Evolutionary conservation across 2,113 vertebrate species (phyloP), one percentile per base, ranked within the genome.

Genomic region (Ciconia stormi): DNA sequence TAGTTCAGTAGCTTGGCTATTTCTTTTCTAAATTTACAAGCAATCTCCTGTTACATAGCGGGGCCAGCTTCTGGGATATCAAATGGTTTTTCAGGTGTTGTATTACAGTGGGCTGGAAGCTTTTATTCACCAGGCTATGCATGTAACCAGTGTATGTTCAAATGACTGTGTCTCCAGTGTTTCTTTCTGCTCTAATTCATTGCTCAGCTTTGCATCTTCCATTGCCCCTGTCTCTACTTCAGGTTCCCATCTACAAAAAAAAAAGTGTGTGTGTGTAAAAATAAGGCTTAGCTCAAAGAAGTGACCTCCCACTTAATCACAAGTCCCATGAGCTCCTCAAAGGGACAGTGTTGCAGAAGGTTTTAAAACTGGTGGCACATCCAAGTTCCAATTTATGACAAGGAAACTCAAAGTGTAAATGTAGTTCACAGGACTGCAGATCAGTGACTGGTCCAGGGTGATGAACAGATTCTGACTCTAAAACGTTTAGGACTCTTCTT

Each of bases 21-120:
- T 95, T 93, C 95, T 95, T 97, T 91, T 91, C 94, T 93, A 96
- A 95, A 97, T 97, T 95, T 96, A 97, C 94, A 97, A 94, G 97
- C 97, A 95, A 95, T 97, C 95, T 97, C 95, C 91, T 95, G 82
- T 97, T 96, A 96, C 94, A 95, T 46, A 73, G 78, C 81, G 95
- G 53, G 97, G 95, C 94, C 94, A 86, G 62, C 89, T 93, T 87
- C 93, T 97, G 95, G 95, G 78, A 62, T 95, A 95, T 96, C 95
- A 91, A 95, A 89, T 97, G 87, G 94, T 86, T 95, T 97, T 97
- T 97, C 91, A 95, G 94, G 96, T 97, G 84, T 93, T 97, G 84
- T 86, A 8, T 95, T 95, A 94, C 95, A 95, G 66, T 34, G 62
- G 42, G 71, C 84, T 95, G 95, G 89, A 95, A 94, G 93, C 89